A percentile compares a stretch with the other conserved stretches of the same genome.
phyloP scores from a whole-genome alignment of 2,888 invertebrate genomes.

The Plemyria rubiginata region DNA sequence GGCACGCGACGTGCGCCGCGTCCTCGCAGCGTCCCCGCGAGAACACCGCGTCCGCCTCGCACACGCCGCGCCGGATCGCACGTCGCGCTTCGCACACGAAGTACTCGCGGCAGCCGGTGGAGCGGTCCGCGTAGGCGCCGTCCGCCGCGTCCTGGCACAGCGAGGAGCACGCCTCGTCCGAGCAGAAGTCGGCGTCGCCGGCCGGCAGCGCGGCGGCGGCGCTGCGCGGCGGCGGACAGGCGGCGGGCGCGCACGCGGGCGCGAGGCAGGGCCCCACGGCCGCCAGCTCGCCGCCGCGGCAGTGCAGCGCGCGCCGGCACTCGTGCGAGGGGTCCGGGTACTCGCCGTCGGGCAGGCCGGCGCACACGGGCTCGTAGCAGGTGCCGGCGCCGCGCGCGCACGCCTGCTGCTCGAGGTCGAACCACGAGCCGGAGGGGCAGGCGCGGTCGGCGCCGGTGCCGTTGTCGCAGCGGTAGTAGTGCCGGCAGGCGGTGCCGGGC shows the following conservation, averaged over 20 bases:
- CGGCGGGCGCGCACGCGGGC: conserved; percentile 50
- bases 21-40: conserved; percentile 80
- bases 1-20: conserved; percentile 72
- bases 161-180: conserved; percentile 77
- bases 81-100: conserved; percentile 83
- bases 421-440: conserved; percentile 83
- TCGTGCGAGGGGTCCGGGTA: conserved; percentile 85
- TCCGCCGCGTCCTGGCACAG: conserved; percentile 79
- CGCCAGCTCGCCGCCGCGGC: conserved; percentile 75
- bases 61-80: conserved; percentile 82
- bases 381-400: conserved; percentile 82
- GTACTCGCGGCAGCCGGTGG: conserved; percentile 83
- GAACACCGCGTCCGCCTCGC: conserved; percentile 81
- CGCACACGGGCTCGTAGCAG: conserved; percentile 86
- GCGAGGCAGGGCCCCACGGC: conserved; percentile 66
- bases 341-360: conserved; percentile 82
- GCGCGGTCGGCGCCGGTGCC: conserved; percentile 75
- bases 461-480: conserved; percentile 84
- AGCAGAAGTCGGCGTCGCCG: conserved; percentile 80
- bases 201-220: conserved; percentile 76
- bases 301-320: conserved; percentile 80
- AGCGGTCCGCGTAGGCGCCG: conserved; percentile 84
- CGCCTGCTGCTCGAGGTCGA: conserved; percentile 81
- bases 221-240: conserved; percentile 74
- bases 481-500: conserved; percentile 83